These are phyloP conservation scores for Drosophila kanapiae DNA, from an alignment of 1,140 invertebrate species.

Conservation along the genomic window DNA sequence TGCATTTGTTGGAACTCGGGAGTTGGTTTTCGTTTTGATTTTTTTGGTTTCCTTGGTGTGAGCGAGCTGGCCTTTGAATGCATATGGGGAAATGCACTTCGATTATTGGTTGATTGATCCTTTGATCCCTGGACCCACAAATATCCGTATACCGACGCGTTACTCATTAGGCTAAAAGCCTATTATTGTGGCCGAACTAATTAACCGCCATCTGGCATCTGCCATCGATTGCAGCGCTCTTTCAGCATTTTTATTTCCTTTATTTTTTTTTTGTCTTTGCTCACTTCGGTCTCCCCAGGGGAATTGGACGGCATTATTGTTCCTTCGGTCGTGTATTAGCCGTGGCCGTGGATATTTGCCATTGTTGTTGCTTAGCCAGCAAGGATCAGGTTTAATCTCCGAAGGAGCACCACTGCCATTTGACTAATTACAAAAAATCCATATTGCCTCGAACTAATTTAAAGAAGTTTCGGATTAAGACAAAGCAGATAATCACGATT, in stretches of 20 bases:
- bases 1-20: constrained; percentile 63
- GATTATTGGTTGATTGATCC: constrained; percentile 60
- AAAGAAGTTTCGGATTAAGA: too few relatives aligned
- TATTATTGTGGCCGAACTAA: constrained; percentile 48
- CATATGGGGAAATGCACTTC: constrained; percentile 42
- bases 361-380: constrained; percentile 73
- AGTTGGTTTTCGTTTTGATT: constrained; percentile 15
- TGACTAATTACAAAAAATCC: constrained; percentile 45
- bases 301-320: constrained; percentile 33
- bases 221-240: constrained; percentile 29
- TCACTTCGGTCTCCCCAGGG: constrained; percentile 63
- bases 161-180: constrained; percentile 76
- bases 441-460: not conserved
- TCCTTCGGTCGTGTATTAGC: constrained; percentile 58
- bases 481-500: too few relatives aligned
- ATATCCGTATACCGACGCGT: too few relatives aligned
- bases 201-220: constrained; percentile 54
- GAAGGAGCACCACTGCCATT: constrained; percentile 28
- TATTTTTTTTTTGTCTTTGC: constrained; percentile 67
- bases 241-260: constrained; percentile 11
- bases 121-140: constrained; percentile 38
- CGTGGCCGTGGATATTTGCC: too few relatives aligned
- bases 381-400: not conserved
- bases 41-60: not conserved
- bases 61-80: constrained; percentile 15